These are phyloP conservation scores for Ellobium chinense DNA, from an alignment of 2,888 invertebrate genomes.

Conservation along the genomic window DNA sequence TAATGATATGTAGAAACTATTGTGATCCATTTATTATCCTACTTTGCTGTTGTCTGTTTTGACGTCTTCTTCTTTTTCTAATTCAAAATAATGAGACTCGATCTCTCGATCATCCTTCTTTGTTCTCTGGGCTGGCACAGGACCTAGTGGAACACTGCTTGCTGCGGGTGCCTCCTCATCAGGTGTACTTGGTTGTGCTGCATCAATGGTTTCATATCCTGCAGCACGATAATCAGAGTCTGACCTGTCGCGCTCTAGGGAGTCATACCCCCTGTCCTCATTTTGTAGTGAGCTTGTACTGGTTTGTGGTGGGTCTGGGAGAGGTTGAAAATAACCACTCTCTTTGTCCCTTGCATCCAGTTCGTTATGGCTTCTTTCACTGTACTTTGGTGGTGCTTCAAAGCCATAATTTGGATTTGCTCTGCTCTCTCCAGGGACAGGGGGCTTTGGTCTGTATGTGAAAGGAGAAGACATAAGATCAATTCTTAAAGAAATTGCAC, in stretches of 20 bases:
- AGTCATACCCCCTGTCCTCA: constrained; percentile 23
- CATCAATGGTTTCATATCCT: not conserved
- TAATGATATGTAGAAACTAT: too few species aligned
- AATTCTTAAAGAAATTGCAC: not conserved
- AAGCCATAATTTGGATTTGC: constrained; percentile 32
- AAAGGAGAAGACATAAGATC: not conserved
- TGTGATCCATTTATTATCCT: too few species aligned
- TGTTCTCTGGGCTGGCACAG: constrained; percentile 38
- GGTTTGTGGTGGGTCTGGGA: constrained; percentile 2
- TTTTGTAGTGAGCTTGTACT: constrained; percentile 15
- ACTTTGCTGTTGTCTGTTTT: not conserved
- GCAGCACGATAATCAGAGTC: not conserved
- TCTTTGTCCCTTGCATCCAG: not conserved
- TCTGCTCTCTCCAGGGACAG: constrained; percentile 1
- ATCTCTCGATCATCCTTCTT: constrained; percentile 24
- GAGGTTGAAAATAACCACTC: constrained; percentile 6
- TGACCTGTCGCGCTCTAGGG: not conserved
- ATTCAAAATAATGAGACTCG: constrained; percentile 40
- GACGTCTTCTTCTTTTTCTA: constrained; percentile 17
- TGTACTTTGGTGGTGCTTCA: constrained; percentile 36
- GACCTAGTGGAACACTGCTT: constrained; percentile 8
- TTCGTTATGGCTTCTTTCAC: not conserved
- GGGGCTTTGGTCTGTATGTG: not conserved
- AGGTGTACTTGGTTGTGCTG: not conserved
- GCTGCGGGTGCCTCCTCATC: not conserved